Base-by-base conservation (phyloP, 2,797 vertebrate genomes). In the Adrianichthys oophorus region DNA sequence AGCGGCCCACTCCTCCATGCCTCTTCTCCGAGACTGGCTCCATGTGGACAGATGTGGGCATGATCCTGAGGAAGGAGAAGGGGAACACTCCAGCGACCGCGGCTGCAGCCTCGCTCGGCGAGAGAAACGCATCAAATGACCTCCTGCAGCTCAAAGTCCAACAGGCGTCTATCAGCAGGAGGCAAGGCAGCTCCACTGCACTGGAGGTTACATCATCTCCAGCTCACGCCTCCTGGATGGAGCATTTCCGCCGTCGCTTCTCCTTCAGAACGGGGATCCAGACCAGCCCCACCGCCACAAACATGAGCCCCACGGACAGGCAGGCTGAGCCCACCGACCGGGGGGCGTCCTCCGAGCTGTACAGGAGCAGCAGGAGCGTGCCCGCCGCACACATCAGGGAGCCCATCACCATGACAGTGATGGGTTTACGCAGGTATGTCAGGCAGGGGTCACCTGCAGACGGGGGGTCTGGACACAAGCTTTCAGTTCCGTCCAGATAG, bases 1-100 rank as follows among this genome's bases (percentile, higher is more conserved):
- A 97, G 10, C 93, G 94, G 18, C 95, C 94, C 1, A 96, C 82
- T 58, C 94, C 92, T 13, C 54, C 69, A 1, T 81, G 70, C 5
- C 5, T 68, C 41, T 5, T 80, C 70, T 92, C 92, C 79, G 62
- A 61, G 49, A 57, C 68, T 0, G 66, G 55, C 52, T 83, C 76
- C 0, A 80, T 41, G 71, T 65, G 69, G 0, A 79, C 76, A 37
- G 56, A 26, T 32, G 83, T 82, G 5, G 84, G 81, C 86, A 89
- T 89, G 21, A 4, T 59, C 46, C 13, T 50, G 50, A 10, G 24
- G 18, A 21, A 57, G 59, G 62, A 49, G 59, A 52, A 59, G 21
- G 52, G 55, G 42, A 32, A 52, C 1, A n/a, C 18, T 23, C 60
- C 26, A 16, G 16, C 21, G 15, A 13, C 59, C 7, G 52, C 24